These are phyloP conservation scores for Emmelina monodactyla DNA, from an alignment of 2,888 invertebrate species.

Conservation along the genomic window DNA sequence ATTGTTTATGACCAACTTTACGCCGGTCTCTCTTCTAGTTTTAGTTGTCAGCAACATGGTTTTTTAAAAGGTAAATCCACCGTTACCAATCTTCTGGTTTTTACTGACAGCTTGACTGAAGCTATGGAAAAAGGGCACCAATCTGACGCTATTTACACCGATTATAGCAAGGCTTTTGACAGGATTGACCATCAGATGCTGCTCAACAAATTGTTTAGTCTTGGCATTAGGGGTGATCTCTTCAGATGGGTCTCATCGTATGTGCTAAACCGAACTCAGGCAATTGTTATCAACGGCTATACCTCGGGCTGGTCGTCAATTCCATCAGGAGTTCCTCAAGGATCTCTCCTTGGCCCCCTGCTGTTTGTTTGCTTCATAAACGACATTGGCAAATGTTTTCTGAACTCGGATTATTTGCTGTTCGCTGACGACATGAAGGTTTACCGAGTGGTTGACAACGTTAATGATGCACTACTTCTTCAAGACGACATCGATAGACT, in stretches of 20 bases:
- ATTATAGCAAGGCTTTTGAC: conserved; percentile 6
- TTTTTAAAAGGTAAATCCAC: conserved; percentile 7
- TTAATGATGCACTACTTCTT: background rate
- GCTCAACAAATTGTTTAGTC: background rate
- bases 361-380: conserved; percentile 4
- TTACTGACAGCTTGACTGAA: conserved; percentile 3
- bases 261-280: conserved; percentile 1
- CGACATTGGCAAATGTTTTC: conserved; percentile 5
- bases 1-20: conserved; percentile 9
- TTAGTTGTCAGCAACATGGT: conserved; percentile 7
- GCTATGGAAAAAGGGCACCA: conserved; percentile 4
- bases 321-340: conserved; percentile 1
- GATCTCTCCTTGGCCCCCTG: conserved; percentile 2
- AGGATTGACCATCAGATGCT: conserved; percentile 2
- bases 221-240: conserved; percentile 4
- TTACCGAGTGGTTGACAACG: background rate
- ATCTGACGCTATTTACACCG: conserved; percentile 8
- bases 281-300: conserved; percentile 2
- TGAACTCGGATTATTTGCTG: background rate
- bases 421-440: conserved; percentile 5
- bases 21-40: background rate
- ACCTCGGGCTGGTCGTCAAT: background rate
- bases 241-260: conserved; percentile 5
- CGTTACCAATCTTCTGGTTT: background rate
- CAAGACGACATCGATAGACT: too few species aligned